Evolutionary conservation across 2,888 invertebrate species (phyloP).

Genomic region (Megamerina dolium): DNA sequence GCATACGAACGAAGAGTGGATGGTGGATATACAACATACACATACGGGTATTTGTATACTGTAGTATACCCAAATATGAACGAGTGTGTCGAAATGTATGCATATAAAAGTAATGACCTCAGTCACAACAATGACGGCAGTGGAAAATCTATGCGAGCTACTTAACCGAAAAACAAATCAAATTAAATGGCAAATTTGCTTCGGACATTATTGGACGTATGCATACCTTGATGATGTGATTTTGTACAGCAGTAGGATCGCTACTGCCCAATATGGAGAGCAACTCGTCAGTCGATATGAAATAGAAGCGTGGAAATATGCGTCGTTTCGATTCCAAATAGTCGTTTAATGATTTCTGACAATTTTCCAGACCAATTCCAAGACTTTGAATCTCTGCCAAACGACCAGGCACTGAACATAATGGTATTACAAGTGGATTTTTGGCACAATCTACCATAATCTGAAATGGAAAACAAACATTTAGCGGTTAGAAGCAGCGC

Average conservation of each 20-base stretch:
- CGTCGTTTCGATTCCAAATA: constrained; percentile 83
- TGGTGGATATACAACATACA: background rate
- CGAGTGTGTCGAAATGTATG: constrained; percentile 19
- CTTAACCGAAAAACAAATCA: no score
- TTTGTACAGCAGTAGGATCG: constrained; percentile 77
- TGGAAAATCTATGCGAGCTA: no score
- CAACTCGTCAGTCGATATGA: constrained; percentile 89
- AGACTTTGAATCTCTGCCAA: constrained; percentile 69
- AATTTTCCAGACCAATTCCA: constrained; percentile 71
- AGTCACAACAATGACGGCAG: no score
- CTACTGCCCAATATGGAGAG: constrained; percentile 83
- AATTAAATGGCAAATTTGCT: no score
- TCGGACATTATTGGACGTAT: no score
- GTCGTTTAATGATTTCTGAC: constrained; percentile 86
- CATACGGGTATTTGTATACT: no score
- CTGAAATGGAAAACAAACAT: constrained; percentile 46
- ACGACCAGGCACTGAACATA: constrained; percentile 69
- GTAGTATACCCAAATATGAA: background rate
- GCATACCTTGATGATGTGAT: constrained; percentile 82
- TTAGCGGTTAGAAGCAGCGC: constrained; percentile 10
- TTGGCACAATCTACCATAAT: constrained; percentile 82
- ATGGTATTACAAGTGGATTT: constrained; percentile 70
- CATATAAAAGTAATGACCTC: no score
- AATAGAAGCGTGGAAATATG: constrained; percentile 86
- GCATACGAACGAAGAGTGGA: no score